Percentiles rank a stretch among this genome's conserved stretches.
These are phyloP conservation scores for Calyptomena viridis DNA, from an alignment of 2,113 vertebrate genomes.

Conservation along the genomic window DNA sequence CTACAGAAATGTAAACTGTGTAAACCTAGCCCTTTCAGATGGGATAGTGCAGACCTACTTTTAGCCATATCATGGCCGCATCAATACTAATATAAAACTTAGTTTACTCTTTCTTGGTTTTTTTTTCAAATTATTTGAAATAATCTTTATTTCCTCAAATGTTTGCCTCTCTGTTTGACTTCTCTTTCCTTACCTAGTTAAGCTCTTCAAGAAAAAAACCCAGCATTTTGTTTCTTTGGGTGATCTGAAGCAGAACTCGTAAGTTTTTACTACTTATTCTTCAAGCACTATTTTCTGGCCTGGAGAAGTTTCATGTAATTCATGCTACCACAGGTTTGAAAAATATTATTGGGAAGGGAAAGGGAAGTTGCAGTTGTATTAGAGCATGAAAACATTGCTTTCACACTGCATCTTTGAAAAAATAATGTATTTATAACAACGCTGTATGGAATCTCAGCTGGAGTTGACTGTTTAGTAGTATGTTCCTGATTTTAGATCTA, in stretches of 20 bases:
- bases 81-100: not conserved
- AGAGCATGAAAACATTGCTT: constrained; percentile 25
- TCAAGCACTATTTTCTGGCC: not conserved
- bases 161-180: not conserved
- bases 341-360: constrained; percentile 23
- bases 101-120: not conserved
- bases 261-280: not conserved
- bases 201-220: not conserved
- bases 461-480: not conserved
- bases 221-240: not conserved
- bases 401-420: constrained; percentile 28
- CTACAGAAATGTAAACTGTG: not conserved
- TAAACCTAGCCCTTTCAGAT: not conserved
- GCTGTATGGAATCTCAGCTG: not conserved
- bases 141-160: not conserved
- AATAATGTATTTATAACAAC: constrained; percentile 22
- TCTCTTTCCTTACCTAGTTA: not conserved
- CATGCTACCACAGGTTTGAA: not conserved
- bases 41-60: not conserved
- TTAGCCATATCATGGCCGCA: not conserved
- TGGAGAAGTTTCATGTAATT: not conserved
- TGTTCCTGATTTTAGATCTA: not conserved
- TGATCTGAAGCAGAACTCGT: not conserved
- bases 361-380: not conserved
- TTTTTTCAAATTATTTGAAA: not conserved